Conservation (phyloP, 2,888 invertebrate species). For the Tolmerus cingulatus region DNA sequence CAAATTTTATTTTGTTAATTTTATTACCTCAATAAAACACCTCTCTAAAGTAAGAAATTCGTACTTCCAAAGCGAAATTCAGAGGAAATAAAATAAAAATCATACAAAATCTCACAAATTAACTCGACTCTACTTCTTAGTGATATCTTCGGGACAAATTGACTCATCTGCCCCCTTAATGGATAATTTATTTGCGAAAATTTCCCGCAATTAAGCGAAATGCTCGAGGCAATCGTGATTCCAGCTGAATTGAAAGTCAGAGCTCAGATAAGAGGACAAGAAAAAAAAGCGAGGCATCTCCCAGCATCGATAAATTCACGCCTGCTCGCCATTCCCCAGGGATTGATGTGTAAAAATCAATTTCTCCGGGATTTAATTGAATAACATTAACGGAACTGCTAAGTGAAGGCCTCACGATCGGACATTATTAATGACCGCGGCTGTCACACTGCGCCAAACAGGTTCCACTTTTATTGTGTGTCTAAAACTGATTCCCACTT, state of each 20-base stretch:
- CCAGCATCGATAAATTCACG: background rate
- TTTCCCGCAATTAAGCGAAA: background rate
- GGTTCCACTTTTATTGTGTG: slow-evolving; percentile 25
- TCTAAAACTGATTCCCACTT: slow-evolving; percentile 42
- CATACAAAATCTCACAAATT: background rate
- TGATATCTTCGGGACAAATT: background rate
- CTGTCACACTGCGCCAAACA: slow-evolving; percentile 26
- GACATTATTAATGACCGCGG: slow-evolving; percentile 22
- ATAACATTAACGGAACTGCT: slow-evolving; percentile 25
- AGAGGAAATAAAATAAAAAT: background rate
- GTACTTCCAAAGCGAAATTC: background rate
- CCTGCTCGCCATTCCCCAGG: background rate
- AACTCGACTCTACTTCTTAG: background rate
- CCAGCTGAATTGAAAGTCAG: background rate
- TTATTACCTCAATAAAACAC: background rate
- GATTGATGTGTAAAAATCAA: slow-evolving; percentile 16
- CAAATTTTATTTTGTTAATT: too few relatives aligned
- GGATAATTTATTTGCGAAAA: background rate
- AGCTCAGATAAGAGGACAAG: background rate
- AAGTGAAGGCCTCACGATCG: slow-evolving; percentile 27
- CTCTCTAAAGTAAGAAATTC: background rate
- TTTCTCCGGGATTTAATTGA: background rate
- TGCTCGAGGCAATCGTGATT: background rate
- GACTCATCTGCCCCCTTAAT: background rate
- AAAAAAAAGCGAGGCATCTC: background rate